Base-by-base conservation (phyloP, 2,888 invertebrate genomes). In the Orchesellides sinensis region DNA sequence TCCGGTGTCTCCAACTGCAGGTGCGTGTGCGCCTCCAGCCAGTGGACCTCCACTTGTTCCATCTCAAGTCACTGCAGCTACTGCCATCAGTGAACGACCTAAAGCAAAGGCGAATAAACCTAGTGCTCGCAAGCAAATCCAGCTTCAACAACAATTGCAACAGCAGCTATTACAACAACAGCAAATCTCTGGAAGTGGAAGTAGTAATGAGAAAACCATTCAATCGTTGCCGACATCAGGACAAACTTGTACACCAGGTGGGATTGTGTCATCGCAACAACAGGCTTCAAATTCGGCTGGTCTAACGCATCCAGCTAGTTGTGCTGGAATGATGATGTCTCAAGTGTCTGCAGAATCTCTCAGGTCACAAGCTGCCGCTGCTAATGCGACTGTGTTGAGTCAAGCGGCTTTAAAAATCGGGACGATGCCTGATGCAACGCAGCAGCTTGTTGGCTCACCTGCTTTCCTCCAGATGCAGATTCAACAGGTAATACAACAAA, bases 31-130 rank as follows among this genome's bases (percentile, higher is more conserved):
- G 35, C 77, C 84, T 52, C 45, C 56, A 19, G 17, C 84, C 2
- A 59, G 69, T 63, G 88, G 88, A 47, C 88, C 88, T 17, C 88
- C 88, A 19, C 74, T 88, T 35, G 88, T 88, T 81, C 87, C 88
- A 45, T 88, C 88, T 25, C 88, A 88, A 85, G 88, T 88, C 70
- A 88, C 88, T 32, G 87, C 87, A 66, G 85, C 93, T 89, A 94
- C 94, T 81, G 94, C 95, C 85, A 94, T 95, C 89, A 95, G 95
- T 91, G 96, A 96, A 91, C 93, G 96, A 89, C 95, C 95, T 81
- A 95, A 95, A 90, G 95, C 94, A 56, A 96, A 95, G 82, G 85
- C 88, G 23, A 86, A 86, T 82, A 88, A 88, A 83, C 86, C 88
- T 12, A 87, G 85, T 84, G 86, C 85, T 87, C 89, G 87, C 84